phyloP scores from a whole-genome alignment of 2,113 vertebrate species.

The Talpa occidentalis region DNA sequence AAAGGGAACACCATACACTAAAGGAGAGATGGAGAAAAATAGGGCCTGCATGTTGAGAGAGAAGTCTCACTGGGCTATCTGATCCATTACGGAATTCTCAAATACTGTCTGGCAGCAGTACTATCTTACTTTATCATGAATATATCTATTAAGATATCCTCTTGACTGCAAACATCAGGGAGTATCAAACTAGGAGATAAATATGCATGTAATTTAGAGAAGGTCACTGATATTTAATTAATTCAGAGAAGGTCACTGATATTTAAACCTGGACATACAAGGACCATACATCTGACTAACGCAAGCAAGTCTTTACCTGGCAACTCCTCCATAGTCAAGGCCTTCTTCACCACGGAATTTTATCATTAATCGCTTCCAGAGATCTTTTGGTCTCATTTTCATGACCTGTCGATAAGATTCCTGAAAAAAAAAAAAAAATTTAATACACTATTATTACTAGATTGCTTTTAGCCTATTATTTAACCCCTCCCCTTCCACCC shows the following conservation, averaged over 20 bases:
- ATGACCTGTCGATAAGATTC: conserved; percentile 99
- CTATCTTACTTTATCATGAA: not conserved
- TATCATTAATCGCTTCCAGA: conserved; percentile 99
- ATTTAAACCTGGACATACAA: conserved; percentile 30
- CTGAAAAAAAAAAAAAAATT: conserved; percentile 83
- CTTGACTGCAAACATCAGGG: not conserved
- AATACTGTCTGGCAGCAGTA: not conserved
- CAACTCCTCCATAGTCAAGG: conserved; percentile 98
- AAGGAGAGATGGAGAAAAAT: not conserved
- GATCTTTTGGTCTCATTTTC: conserved; percentile 99
- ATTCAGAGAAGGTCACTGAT: too few relatives aligned
- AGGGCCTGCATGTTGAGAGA: not conserved
- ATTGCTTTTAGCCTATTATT: conserved; percentile 40
- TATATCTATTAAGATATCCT: not conserved
- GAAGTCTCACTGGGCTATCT: not conserved
- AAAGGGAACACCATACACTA: not conserved
- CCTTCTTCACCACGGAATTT: conserved; percentile 99
- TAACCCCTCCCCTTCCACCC: not conserved
- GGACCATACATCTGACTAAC: not conserved
- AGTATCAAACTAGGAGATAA: conserved; percentile 37
- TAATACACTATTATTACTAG: conserved; percentile 37
- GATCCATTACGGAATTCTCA: not conserved
- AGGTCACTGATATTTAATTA: too few relatives aligned
- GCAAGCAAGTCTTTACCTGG: conserved; percentile 88
- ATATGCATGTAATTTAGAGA: too few relatives aligned